Evolutionary conservation across 1,140 invertebrate genomes (phyloP), one percentile per base, ranked within the genome.

Genomic region (Caenorhabditis brenneri): DNA sequence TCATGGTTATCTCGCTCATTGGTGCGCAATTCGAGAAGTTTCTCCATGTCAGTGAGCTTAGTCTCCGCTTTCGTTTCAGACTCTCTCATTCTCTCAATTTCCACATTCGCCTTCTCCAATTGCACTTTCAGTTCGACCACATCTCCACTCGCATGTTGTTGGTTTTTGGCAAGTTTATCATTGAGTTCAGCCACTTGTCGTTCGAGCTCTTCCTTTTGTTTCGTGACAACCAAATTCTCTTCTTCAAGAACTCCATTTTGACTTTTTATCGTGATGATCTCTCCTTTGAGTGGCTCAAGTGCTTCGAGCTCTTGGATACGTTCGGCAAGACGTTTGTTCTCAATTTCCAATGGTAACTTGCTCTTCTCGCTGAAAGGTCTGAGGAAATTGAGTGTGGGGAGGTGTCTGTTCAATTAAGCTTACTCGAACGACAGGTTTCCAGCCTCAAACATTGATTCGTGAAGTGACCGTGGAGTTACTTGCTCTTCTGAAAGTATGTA

Each of bases 341-440:
- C 65, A 74, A 74, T 74, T 22, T 74, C 65, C 36, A 74, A 24
- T 9, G 65, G 65, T n/a, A 74, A 42, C 36, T 39, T 74, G 10
- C 16, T 10, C 12, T 74, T 74, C 22, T 74, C 65, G 24, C 65
- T 74, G 65, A 74, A 74, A 74, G 65, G 65, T 74, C 65, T 74
- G n/a, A n/a, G 36, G 27, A 24, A 46, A 22, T 6, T 42, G 24
- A 24, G 9, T 0, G 5, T 19, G 12, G 16, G 15, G 29, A 10
- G 3, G 22, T 5, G 24, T 5, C 6, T 15, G 27, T 2, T 24
- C 39, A 24, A 24, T 24, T 3, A 12, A 24, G 46, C 65, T 74
- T 46, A 74, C 65, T 74, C 65, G n/a, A 74, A 74, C 5, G 36
- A 74, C 12, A 74, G n/a, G 24, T 74, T 39, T 6, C 65, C 65